Evolutionary conservation across 2,113 vertebrate species (phyloP), one percentile per base, ranked within the genome.

Genomic region (Nesogale talazaci): DNA sequence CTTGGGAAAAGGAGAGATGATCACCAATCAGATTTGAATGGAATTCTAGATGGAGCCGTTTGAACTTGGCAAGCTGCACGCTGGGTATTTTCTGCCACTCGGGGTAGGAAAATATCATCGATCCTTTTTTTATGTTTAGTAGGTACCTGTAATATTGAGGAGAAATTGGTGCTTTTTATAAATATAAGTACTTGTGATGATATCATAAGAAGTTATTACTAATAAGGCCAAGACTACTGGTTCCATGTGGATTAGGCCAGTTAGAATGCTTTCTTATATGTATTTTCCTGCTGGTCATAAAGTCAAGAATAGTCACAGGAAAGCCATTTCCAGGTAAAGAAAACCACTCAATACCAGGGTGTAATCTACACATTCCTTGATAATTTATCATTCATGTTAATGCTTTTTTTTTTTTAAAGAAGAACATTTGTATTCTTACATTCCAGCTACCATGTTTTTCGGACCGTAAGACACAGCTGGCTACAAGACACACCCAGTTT

Each of bases 81-180:
- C 79, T 97, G 94, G 89, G 67, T 17, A 65, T 77, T 90, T 88
- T 94, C 81, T 42, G 65, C 86, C 78, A 95, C 84, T 0, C 84
- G 65, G 91, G 94, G 88, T 82, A 85, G 82, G n/a, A 92, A 85
- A 61, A 25, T 70, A 1, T 82, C 63, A 0, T 59, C 42, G 2
- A 0, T 87, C 91, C 34, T 96, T 74, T 94, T 87, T 88, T 82
- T 93, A 81, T 95, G 74, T 89, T 94, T 97, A 77, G 74, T 91
- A 72, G 97, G 96, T 46, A 97, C 97, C 97, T 98, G 81, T 40
- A 96, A 95, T 63, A 6, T 74, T 81, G 91, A 89, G 29, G 61
- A 86, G 27, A 72, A 74, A 67, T 19, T 59, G 29, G 27, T 83
- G 7, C 20, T 69, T 80, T 65, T 91, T 5, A 40, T 56, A 56